These are phyloP conservation scores for Xerus rutilus DNA, from an alignment of 2,797 vertebrate genomes.

Conservation along the genomic window DNA sequence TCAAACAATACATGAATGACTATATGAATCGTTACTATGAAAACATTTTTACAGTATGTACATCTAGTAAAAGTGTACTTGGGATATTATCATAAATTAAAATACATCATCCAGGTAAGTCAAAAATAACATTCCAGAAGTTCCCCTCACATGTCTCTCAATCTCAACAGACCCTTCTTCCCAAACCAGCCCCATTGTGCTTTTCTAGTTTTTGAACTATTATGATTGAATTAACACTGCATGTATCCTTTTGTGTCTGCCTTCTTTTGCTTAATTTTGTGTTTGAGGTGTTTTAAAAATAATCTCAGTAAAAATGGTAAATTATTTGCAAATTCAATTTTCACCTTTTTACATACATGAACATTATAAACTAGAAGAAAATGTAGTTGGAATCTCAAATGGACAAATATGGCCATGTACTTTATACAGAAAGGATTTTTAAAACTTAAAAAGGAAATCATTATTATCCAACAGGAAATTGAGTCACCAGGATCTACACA, in stretches of 20 bases:
- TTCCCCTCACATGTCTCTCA: fast-evolving
- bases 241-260: background rate
- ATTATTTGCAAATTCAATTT: background rate
- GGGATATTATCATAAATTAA: background rate
- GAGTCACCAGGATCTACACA: background rate
- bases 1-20: background rate
- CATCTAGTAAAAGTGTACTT: background rate
- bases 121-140: background rate
- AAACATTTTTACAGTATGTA: background rate
- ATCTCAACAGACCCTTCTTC: too few species aligned
- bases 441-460: background rate
- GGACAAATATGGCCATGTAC: background rate
- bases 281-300: background rate
- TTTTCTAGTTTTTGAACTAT: background rate
- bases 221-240: background rate
- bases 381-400: background rate
- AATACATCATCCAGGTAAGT: background rate
- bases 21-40: background rate
- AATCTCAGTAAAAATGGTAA: background rate
- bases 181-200: background rate
- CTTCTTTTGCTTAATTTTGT: background rate
- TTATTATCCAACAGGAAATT: background rate
- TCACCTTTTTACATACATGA: background rate
- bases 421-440: background rate
- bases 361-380: background rate